Evolutionary conservation across 2,113 vertebrate species (phyloP).

Genomic region (Mus spicilegus): DNA sequence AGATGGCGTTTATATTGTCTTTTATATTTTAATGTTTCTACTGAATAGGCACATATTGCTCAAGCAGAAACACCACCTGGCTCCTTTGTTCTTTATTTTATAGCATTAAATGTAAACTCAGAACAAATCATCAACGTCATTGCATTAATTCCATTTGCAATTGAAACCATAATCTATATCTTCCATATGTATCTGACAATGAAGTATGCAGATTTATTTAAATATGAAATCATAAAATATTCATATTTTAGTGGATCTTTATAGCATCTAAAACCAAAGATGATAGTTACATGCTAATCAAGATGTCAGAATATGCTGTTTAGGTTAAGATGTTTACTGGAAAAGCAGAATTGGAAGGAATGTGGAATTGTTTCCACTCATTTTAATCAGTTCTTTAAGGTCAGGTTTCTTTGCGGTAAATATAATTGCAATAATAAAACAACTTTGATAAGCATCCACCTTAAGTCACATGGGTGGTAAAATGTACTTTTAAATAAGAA

Average conservation of each 20-base stretch:
- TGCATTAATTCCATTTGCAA: background rate
- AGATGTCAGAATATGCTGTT: background rate
- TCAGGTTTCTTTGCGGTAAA: background rate
- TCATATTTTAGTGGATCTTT: background rate
- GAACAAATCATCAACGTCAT: background rate
- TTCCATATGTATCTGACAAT: background rate
- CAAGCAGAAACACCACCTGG: conserved; percentile 45
- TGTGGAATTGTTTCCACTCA: background rate
- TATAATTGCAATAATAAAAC: background rate
- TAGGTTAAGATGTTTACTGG: background rate
- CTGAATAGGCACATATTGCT: conserved; percentile 25
- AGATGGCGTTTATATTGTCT: conserved; percentile 29
- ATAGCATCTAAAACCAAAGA: background rate
- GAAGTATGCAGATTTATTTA: background rate
- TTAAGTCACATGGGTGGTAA: background rate
- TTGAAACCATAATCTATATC: background rate
- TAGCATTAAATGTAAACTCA: conserved; percentile 28
- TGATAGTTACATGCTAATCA: background rate
- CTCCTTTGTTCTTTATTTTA: conserved; percentile 7
- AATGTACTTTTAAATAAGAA: background rate
- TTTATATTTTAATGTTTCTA: conserved; percentile 50
- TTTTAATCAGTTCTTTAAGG: conserved; percentile 46
- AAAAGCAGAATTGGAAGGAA: background rate
- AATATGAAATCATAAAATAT: background rate
- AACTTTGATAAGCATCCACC: background rate